Base-by-base conservation (phyloP, 2,888 invertebrate species). In the Watsonalla binaria region DNA sequence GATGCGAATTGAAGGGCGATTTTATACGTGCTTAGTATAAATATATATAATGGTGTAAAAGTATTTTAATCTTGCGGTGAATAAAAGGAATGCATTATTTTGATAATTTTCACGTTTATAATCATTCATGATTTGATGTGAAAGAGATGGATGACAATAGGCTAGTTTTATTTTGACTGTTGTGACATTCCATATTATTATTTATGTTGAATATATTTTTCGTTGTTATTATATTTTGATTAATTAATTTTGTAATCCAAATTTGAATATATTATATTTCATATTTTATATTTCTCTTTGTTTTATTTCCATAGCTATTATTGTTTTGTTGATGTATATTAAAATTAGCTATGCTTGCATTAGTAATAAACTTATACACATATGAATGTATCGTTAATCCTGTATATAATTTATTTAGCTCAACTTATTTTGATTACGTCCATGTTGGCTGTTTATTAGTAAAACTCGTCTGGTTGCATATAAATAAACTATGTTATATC, bases 161-260 rank as follows among this genome's bases (percentile, higher is more conserved):
- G 67, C 59, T 61, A 60, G 55, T 53, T 62, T 56, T 53, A 58
- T 54, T 47, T 52, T 49, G 56, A 53, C 51, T 63, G 54, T 64
- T 53, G 66, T 61, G 24, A 62, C 62, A 58, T 60, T 59, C 57
- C 58, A 56, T 9, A 53, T 56, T 48, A 33, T 47, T 24, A 33
- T 24, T 45, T 47, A 45, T 11, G 50, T 47, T 52, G 8, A 52
- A 52, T 54, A 54, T 57, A 59, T 64, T 62, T 61, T 60, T 56
- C 60, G 34, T 51, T 24, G 24, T 54, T 62, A 62, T 66, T 66
- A 62, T 58, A 48, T 63, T 62, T 66, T 59, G n/a, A 13, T 57
- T 60, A 56, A 65, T 57, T 61, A 64, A 59, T 63, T 65, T 63
- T 65, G 56, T 65, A 62, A 67, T 60, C 54, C 51, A 69, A 55